phyloP scores from a whole-genome alignment of 1,140 invertebrate genomes.

The Microplitis demolitor region DNA sequence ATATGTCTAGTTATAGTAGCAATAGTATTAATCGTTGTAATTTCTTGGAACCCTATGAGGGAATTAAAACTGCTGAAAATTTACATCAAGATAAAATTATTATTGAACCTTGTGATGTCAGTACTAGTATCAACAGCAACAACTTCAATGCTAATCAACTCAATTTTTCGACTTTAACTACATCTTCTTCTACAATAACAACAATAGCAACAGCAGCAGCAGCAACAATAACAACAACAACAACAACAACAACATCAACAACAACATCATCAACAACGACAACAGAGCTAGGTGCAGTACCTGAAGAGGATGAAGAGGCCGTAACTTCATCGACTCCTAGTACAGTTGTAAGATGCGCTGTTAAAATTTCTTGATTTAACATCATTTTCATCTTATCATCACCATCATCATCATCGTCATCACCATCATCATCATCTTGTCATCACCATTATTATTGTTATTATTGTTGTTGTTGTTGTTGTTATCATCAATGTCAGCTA shows the following conservation, averaged over 20 bases:
- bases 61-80: slow-evolving; percentile 40
- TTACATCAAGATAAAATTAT: slow-evolving; percentile 44
- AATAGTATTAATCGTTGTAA: no score
- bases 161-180: slow-evolving; percentile 25
- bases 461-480: not conserved
- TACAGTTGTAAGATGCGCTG: slow-evolving; percentile 49
- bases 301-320: slow-evolving; percentile 68
- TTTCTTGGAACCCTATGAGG: slow-evolving; percentile 27
- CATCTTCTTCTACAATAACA: not conserved
- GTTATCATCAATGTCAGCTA: not conserved
- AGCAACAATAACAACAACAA: slow-evolving; percentile 26
- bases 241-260: slow-evolving; percentile 30
- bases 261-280: slow-evolving; percentile 41
- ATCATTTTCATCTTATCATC: not conserved
- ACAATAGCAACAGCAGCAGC: slow-evolving; percentile 23
- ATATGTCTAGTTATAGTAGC: no score
- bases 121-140: no score
- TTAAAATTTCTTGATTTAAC: not conserved
- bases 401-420: no score
- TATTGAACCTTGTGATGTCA: slow-evolving; percentile 5
- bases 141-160: no score
- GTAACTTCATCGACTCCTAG: slow-evolving; percentile 69
- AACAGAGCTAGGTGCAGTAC: slow-evolving; percentile 64
- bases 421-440: no score
- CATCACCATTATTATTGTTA: slow-evolving; percentile 9